Percentiles rank a stretch among this genome's conserved stretches.
These are phyloP conservation scores for Eupeodes luniger DNA, from an alignment of 2,888 invertebrate species.

Conservation along the genomic window DNA sequence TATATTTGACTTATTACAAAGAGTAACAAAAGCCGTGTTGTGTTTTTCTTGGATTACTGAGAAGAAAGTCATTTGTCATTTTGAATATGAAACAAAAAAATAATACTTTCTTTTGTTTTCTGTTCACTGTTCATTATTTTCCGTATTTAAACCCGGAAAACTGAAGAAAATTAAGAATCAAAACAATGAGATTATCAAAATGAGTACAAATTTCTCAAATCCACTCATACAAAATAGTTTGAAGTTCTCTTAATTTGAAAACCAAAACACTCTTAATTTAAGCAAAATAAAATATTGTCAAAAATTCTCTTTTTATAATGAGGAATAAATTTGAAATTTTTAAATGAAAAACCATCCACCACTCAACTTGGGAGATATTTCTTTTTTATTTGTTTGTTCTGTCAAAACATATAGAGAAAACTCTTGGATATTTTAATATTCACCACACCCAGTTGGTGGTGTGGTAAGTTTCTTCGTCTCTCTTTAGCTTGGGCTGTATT, in stretches of 20 bases:
- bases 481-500: constrained; percentile 46
- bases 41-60: not conserved
- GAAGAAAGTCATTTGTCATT: not conserved
- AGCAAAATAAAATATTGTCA: not conserved
- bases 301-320: not conserved
- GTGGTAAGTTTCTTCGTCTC: too few species aligned
- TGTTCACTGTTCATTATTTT: not conserved
- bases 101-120: not conserved
- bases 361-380: constrained; percentile 51
- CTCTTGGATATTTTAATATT: constrained; percentile 42
- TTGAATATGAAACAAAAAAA: not conserved
- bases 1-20: constrained; percentile 1
- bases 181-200: not conserved
- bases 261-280: not conserved
- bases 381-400: not conserved
- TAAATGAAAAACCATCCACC: not conserved
- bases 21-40: not conserved
- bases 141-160: constrained; percentile 3
- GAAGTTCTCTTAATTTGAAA: not conserved
- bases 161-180: not conserved
- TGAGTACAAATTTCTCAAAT: not conserved
- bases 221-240: not conserved
- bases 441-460: constrained; percentile 59
- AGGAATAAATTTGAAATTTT: constrained; percentile 28
- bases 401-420: not conserved